These are phyloP conservation scores for Chrysemys picta DNA, from an alignment of 2,113 vertebrate genomes.

Conservation along the genomic window DNA sequence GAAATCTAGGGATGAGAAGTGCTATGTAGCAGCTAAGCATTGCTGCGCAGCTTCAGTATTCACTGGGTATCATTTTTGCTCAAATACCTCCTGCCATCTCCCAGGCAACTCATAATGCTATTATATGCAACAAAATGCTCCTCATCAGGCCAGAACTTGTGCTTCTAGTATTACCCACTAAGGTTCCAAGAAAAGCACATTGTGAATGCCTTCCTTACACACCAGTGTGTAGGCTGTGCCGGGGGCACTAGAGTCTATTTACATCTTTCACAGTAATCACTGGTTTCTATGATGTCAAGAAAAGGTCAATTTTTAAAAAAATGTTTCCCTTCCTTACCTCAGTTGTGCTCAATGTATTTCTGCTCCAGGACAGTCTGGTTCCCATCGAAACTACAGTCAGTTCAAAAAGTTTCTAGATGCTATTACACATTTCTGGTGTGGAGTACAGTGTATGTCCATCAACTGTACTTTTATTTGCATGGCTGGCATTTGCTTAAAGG, in stretches of 20 bases:
- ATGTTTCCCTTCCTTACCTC: background rate
- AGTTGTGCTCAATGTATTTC: background rate
- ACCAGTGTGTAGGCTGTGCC: background rate
- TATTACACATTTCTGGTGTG: background rate
- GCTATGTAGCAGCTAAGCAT: background rate
- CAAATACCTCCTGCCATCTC: background rate
- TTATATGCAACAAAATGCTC: background rate
- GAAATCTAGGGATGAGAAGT: background rate
- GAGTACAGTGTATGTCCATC: background rate
- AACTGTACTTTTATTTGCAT: background rate
- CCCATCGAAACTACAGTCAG: background rate
- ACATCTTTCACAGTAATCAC: background rate
- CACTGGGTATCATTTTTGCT: background rate
- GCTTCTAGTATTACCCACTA: background rate
- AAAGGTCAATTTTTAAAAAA: conserved; percentile 91
- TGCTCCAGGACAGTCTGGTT: background rate
- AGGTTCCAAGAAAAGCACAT: background rate
- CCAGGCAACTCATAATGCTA: background rate
- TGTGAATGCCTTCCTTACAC: background rate
- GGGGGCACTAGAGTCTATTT: background rate
- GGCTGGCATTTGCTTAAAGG: background rate
- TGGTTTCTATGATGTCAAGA: background rate
- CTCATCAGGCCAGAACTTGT: background rate
- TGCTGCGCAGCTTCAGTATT: background rate
- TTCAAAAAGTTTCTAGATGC: background rate